Percentiles rank a stretch among this genome's conserved stretches.
These are phyloP conservation scores for Scaptomyza polygonia DNA, from an alignment of 2,888 invertebrate species.

Conservation along the genomic window DNA sequence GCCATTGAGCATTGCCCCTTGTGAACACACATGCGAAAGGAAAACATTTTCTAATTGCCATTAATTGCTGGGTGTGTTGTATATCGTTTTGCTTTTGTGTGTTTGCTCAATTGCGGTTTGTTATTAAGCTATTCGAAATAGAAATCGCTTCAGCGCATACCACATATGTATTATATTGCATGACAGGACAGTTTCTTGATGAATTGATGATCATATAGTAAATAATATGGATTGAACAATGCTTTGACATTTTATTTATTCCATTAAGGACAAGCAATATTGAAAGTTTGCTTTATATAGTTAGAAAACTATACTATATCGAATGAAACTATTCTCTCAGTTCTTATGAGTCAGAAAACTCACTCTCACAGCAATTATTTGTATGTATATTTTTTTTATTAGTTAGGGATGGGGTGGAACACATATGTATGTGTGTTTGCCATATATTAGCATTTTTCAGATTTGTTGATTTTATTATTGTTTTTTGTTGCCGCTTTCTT, in stretches of 20 bases:
- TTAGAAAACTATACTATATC: background rate
- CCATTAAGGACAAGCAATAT: background rate
- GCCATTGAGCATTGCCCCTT: background rate
- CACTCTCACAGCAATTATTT: constrained; percentile 15
- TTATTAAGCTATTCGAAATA: constrained; percentile 11
- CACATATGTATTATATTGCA: constrained; percentile 11
- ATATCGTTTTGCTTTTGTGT: constrained; percentile 39
- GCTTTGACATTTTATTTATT: constrained; percentile 3
- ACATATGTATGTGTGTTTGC: constrained; percentile 16
- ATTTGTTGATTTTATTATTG: constrained; percentile 3
- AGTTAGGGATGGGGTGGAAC: background rate
- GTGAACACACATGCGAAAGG: background rate
- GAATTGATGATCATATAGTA: too few relatives aligned
- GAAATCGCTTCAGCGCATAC: constrained; percentile 22
- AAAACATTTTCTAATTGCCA: constrained; percentile 59
- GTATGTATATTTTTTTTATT: constrained; percentile 17
- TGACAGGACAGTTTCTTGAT: constrained; percentile 1
- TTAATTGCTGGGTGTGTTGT: constrained; percentile 57
- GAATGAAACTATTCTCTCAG: too few relatives aligned
- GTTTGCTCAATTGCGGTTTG: constrained; percentile 50
- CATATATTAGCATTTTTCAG: constrained; percentile 31
- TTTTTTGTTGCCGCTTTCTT: constrained; percentile 16
- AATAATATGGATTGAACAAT: background rate
- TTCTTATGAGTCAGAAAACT: background rate
- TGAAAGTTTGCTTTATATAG: background rate